Base-by-base conservation (phyloP, 2,888 invertebrate species). In the Tachina fera region DNA sequence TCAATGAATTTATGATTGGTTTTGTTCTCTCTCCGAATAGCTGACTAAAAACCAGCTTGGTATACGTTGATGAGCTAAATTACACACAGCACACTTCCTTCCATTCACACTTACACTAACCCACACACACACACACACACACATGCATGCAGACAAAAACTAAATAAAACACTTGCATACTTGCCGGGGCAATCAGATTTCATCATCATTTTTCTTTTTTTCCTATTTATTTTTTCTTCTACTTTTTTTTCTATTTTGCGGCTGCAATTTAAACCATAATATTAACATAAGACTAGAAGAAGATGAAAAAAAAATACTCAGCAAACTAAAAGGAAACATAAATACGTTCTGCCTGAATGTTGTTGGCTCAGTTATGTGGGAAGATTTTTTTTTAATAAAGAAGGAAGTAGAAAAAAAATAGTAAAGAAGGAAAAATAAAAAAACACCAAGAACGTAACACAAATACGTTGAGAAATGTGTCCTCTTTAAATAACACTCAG, bases 1-100 rank as follows among this genome's bases (percentile, higher is more conserved):
- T 85, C 49, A 81, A 85, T 82, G 72, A 82, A 78, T 78, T 85
- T 85, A 82, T 85, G 81, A 85, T 82, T 85, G 81, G 85, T 77
- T 78, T 75, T 85, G 53, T 85, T 45, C 41, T 70, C 9, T 41
- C 47, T 56, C 16, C 22, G 13, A 14, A 63, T 41, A 70, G 47
- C 56, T 47, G 53, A 70, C 47, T 43, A 47, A 56, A 60, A 76
- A 61, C 47, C 51, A 70, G 51, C 31, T 43, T 70, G 49, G 9
- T 60, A 39, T 43, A 53, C 65, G 49, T 58, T 65, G 39, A 53
- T 61, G 61, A 75, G 22, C 60, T 60, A 11, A 19, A 68, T 75
- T 51, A 51, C 51, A 51, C 9, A 16, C 9, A 31, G 1, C 16
- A 51, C 13, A n/a, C 16, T 11, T 45, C 1, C 10, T 14, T 19